phyloP scores from a whole-genome alignment of 2,113 vertebrate genomes.

The Coptodon bakossiorum region DNA sequence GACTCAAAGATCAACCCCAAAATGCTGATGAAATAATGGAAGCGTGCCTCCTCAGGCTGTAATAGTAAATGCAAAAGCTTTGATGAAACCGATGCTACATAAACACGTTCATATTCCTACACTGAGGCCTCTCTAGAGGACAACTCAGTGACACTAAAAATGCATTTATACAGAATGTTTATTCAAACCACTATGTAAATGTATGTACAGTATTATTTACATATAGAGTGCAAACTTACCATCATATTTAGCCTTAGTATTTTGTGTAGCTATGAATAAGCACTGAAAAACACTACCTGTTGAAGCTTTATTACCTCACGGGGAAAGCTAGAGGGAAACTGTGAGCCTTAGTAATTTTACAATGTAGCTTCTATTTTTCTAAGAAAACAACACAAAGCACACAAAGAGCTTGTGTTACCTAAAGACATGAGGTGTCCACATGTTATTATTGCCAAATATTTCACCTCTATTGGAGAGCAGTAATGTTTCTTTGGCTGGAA shows the following conservation, averaged over 20 bases:
- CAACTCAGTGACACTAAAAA: not conserved
- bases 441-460: not conserved
- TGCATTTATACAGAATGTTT: constrained; percentile 6
- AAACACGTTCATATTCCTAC: not conserved
- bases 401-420: not conserved
- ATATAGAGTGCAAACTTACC: not conserved
- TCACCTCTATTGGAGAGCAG: not conserved
- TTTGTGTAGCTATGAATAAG: constrained; percentile 2
- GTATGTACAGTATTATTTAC: constrained; percentile 35
- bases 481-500: not conserved
- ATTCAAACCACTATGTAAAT: constrained; percentile 30
- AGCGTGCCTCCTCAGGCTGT: not conserved
- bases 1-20: not conserved
- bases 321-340: not conserved
- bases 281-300: constrained; percentile 1
- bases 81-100: not conserved
- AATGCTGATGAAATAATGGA: not conserved
- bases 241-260: not conserved
- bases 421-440: not conserved
- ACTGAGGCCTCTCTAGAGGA: not conserved
- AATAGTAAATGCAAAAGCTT: not conserved
- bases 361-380: constrained; percentile 40
- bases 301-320: constrained; percentile 30
- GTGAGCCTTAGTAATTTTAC: not conserved
- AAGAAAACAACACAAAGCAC: not conserved